Percentiles rank a stretch among this genome's conserved stretches.
These are phyloP conservation scores for Lithophane ornitopus DNA, from an alignment of 2,888 invertebrate species.

Conservation along the genomic window DNA sequence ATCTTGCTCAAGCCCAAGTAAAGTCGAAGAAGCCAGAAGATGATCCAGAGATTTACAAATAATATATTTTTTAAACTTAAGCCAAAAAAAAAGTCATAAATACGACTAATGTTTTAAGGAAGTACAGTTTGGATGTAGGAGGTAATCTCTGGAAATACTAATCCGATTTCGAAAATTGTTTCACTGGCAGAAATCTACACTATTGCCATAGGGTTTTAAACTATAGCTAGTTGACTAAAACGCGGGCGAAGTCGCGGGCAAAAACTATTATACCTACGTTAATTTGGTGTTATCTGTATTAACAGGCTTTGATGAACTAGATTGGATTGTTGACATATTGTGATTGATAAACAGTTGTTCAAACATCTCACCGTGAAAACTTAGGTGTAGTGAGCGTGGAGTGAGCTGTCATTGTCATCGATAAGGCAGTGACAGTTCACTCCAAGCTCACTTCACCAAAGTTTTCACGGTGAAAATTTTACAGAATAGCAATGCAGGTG, in stretches of 20 bases:
- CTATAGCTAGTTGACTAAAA: not conserved
- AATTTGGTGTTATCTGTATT: not conserved
- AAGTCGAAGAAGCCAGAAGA: not conserved
- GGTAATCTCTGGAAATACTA: not conserved
- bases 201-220: not conserved
- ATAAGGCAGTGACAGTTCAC: too few species aligned
- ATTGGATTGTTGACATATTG: not conserved
- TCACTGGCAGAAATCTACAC: not conserved
- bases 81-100: not conserved
- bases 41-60: not conserved
- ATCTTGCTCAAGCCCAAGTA: not conserved
- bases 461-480: too few species aligned
- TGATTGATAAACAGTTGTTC: not conserved
- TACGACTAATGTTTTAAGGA: not conserved
- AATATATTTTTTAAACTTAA: not conserved
- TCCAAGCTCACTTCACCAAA: too few species aligned
- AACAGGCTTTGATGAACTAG: not conserved
- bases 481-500: too few species aligned
- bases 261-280: not conserved
- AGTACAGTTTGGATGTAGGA: not conserved
- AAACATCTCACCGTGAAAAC: too few species aligned
- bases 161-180: not conserved
- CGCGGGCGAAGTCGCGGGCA: not conserved
- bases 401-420: too few species aligned
- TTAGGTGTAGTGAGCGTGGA: too few species aligned